phyloP scores from a whole-genome alignment of 30 jellyfish, hydroid and myxozoan species.

The Catostylus mosaicus region DNA sequence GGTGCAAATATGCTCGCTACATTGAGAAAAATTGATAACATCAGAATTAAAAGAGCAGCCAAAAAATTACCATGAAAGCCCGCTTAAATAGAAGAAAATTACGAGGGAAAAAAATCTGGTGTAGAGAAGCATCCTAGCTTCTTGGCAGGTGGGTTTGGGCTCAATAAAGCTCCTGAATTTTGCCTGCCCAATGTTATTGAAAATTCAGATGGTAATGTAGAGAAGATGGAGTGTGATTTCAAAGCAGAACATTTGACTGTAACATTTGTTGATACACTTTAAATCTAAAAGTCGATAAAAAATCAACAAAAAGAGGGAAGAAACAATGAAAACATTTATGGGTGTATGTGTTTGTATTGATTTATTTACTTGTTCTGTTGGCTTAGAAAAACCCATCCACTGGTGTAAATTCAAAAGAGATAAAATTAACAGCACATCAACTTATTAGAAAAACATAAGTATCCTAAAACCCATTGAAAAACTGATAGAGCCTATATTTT shows the following conservation, averaged over 20 bases:
- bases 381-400: slow-evolving; percentile 7
- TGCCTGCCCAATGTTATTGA: slow-evolving; percentile 6
- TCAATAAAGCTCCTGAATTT: slow-evolving; percentile 17
- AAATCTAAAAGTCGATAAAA: not conserved
- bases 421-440: not conserved
- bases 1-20: slow-evolving; percentile 12
- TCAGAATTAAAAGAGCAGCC: slow-evolving; percentile 20
- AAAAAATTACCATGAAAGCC: slow-evolving; percentile 20
- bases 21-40: slow-evolving; percentile 36
- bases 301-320: not conserved
- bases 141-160: slow-evolving; percentile 26
- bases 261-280: slow-evolving; percentile 1
- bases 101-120: slow-evolving; percentile 28
- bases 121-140: slow-evolving; percentile 12
- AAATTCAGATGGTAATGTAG: not conserved
- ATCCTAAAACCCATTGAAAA: no score
- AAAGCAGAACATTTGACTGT: not conserved
- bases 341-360: not conserved
- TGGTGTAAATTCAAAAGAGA: no score
- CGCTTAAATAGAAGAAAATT: slow-evolving; percentile 1
- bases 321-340: not conserved
- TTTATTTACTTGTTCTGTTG: not conserved
- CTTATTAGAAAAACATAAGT: no score
- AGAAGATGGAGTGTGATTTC: not conserved
- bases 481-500: no score